Evolutionary conservation across 2,797 vertebrate species (phyloP).

Genomic region (Ceryle rudis): DNA sequence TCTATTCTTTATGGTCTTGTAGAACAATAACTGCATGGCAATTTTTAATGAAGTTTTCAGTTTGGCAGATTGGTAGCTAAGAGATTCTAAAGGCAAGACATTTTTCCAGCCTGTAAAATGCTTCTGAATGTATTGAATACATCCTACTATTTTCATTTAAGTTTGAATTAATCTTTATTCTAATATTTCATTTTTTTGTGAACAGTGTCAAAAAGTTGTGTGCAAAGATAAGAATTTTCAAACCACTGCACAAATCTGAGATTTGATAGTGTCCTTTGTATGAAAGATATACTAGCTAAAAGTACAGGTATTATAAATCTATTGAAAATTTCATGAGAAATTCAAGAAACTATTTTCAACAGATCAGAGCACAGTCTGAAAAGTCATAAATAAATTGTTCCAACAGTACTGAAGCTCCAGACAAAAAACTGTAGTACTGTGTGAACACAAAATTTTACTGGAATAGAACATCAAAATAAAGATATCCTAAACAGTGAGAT

Average conservation of each 20-base stretch:
- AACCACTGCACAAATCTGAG: not conserved
- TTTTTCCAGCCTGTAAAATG: not conserved
- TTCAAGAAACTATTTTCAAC: slow-evolving; percentile 12
- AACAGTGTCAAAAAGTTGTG: not conserved
- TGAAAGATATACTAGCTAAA: not conserved
- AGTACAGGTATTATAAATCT: not conserved
- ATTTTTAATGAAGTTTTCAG: not conserved
- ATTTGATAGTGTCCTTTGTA: not conserved
- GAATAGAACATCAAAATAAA: slow-evolving; percentile 18
- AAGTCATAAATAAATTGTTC: slow-evolving; percentile 37
- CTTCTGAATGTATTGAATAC: not conserved
- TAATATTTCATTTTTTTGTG: not conserved
- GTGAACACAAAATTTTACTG: not conserved
- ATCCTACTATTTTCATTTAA: not conserved
- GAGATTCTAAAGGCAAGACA: not conserved
- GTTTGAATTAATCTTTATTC: not conserved
- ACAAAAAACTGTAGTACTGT: not conserved
- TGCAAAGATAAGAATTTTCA: not conserved
- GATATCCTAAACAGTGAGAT: not conserved
- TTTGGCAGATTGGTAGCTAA: not conserved
- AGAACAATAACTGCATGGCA: fast-evolving
- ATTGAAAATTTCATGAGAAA: slow-evolving; percentile 33
- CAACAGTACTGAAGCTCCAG: not conserved
- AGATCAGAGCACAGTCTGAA: not conserved
- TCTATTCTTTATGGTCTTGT: not conserved